Percentiles rank a stretch among this genome's conserved stretches.
These are phyloP conservation scores for Tychaedon coryphoeus DNA, from an alignment of 2,113 vertebrate species.

Conservation along the genomic window DNA sequence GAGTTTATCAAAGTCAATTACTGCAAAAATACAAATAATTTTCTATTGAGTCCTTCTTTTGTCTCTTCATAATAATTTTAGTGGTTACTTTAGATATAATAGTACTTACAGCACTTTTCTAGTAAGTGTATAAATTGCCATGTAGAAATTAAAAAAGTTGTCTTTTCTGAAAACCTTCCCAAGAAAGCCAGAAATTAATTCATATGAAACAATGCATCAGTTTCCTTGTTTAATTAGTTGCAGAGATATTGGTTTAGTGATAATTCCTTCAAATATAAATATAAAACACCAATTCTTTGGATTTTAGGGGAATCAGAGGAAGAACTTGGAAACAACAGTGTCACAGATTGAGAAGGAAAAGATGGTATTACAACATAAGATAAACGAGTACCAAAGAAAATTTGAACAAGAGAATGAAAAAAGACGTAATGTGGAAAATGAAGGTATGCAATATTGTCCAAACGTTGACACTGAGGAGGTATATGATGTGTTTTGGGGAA, in stretches of 20 bases:
- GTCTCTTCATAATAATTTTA: neutral
- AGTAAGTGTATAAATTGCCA: neutral
- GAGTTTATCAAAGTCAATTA: neutral
- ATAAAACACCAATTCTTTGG: neutral
- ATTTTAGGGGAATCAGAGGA: conserved; percentile 82
- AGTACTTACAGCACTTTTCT: rapidly evolving
- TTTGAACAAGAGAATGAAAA: conserved; percentile 94
- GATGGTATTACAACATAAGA: conserved; percentile 88
- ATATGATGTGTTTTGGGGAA: neutral
- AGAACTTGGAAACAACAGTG: conserved; percentile 81
- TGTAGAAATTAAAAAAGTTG: neutral
- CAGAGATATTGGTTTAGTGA: neutral
- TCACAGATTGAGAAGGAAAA: conserved; percentile 96
- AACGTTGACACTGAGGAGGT: neutral
- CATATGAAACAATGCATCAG: neutral
- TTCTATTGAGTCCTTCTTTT: neutral
- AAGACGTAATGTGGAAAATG: conserved; percentile 93
- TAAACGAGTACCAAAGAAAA: conserved; percentile 94
- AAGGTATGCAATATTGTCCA: conserved; percentile 77
- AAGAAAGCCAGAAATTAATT: neutral
- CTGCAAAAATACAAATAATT: neutral
- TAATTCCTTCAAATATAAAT: neutral
- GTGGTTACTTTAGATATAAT: neutral
- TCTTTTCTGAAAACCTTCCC: neutral
- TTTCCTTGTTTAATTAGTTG: neutral